Base-by-base conservation (phyloP, 2,113 vertebrate genomes). In the Stigmatopora nigra region DNA sequence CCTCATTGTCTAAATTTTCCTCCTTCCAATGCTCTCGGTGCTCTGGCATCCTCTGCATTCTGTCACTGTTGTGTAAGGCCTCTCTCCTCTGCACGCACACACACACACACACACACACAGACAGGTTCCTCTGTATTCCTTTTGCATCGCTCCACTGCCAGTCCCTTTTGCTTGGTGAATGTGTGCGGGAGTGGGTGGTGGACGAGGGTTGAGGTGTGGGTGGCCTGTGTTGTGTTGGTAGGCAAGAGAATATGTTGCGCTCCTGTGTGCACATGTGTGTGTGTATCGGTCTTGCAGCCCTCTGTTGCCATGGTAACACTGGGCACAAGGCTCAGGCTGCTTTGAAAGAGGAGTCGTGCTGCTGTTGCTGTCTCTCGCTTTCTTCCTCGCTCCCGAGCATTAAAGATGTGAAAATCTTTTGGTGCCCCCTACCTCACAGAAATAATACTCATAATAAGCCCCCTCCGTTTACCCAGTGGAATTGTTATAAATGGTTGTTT, bases 301-400 rank as follows among this genome's bases (percentile, higher is more conserved):
- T 85, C 84, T 87, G 89, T 91, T 90, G 81, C 88, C 82, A 88
- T 88, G 89, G 86, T 76, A 88, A 92, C 79, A 57, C n/a, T 22
- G 69, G 86, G 87, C 88, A 90, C 89, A 90, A 84, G 88, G 88
- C 86, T 88, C 85, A 87, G 82, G 85, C 86, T 86, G 83, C 84
- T 85, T 82, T 63, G 66, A 69, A 74, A 87, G 75, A 82, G 68
- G 84, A 89, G 85, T 84, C 80, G 86, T 87, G 87, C 87, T 86
- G 88, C 84, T 86, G 81, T 56, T 22, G 53, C 53, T 19, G 58
- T 44, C 58, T 59, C 55, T 16, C 57, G 31, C 57, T 59, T 25
- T 31, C 55, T 57, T 35, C 16, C 86, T 83, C 80, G 80, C 82
- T 80, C 73, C 74, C 78, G 62, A 55, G 74, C 74, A 67, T 69